Percentiles rank a stretch among this genome's conserved stretches.
phyloP scores from a whole-genome alignment of 2,888 invertebrate genomes.

The Leptothorax acervorum region DNA sequence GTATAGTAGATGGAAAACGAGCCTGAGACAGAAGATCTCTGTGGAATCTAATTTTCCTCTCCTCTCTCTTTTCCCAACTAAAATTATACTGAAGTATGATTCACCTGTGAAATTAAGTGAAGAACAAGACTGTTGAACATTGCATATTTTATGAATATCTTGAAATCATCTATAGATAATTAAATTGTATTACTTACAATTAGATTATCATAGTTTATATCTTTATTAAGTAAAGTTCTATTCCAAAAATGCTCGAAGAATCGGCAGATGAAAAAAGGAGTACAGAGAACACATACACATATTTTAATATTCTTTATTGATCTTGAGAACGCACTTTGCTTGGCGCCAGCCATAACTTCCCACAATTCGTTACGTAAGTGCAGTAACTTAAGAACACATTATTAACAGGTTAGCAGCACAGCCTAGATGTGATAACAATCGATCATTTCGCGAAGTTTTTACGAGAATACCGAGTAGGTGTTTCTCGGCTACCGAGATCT shows the following conservation, averaged over 20 bases:
- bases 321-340: slow-evolving; percentile 35
- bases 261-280: background rate
- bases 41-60: background rate
- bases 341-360: slow-evolving; percentile 38
- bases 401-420: slow-evolving; percentile 37
- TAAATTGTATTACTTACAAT: background rate
- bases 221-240: slow-evolving; percentile 6
- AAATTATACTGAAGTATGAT: background rate
- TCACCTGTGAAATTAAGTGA: background rate
- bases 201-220: background rate
- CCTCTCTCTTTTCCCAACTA: background rate
- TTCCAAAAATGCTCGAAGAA: background rate
- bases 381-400: slow-evolving; percentile 28
- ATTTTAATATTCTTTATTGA: slow-evolving; percentile 5
- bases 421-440: slow-evolving; percentile 60
- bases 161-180: background rate
- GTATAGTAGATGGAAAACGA: no score
- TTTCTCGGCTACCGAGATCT: slow-evolving; percentile 21
- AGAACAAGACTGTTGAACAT: background rate
- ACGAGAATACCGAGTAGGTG: slow-evolving; percentile 64
- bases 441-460: slow-evolving; percentile 65
- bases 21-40: no score
- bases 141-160: background rate
- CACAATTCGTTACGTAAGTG: slow-evolving; percentile 37
- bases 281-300: background rate